Evolutionary conservation across 2,888 invertebrate genomes (phyloP).

Genomic region (Parnassius apollo): DNA sequence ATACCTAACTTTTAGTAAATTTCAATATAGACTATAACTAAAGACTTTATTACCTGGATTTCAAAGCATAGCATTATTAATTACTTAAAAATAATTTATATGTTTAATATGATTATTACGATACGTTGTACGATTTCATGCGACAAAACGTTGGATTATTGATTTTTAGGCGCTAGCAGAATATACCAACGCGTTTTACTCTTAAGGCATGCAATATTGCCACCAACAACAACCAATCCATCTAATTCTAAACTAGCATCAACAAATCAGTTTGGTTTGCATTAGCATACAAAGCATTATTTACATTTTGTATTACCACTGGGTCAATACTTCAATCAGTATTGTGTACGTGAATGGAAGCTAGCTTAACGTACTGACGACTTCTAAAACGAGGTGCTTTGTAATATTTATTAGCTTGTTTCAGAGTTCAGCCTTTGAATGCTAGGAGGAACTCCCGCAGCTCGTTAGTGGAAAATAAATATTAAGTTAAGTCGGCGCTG

Average conservation of each 20-base stretch:
- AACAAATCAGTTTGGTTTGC: constrained; percentile 3
- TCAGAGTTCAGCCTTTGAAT: neutral
- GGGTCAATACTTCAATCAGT: constrained; percentile 10
- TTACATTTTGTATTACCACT: constrained; percentile 10
- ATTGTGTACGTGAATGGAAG: constrained; percentile 3
- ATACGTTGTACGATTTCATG: too few species aligned
- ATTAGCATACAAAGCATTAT: constrained; percentile 22
- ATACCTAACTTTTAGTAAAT: too few species aligned
- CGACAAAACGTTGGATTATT: too few species aligned
- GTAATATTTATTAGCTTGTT: constrained; percentile 14
- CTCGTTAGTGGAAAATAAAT: constrained; percentile 18
- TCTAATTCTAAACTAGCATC: neutral
- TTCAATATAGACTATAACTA: too few species aligned
- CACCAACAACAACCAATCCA: neutral
- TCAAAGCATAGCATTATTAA: too few species aligned
- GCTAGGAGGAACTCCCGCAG: neutral
- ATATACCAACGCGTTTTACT: too few species aligned
- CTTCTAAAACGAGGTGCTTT: neutral
- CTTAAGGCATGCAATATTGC: too few species aligned
- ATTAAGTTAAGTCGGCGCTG: neutral
- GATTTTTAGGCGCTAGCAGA: too few species aligned
- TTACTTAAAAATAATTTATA: too few species aligned
- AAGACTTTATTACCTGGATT: too few species aligned
- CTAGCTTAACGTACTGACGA: neutral
- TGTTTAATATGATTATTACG: too few species aligned